Percentiles rank a stretch among this genome's conserved stretches.
Conservation (phyloP, 2,888 invertebrate species). For the Empis livida region DNA sequence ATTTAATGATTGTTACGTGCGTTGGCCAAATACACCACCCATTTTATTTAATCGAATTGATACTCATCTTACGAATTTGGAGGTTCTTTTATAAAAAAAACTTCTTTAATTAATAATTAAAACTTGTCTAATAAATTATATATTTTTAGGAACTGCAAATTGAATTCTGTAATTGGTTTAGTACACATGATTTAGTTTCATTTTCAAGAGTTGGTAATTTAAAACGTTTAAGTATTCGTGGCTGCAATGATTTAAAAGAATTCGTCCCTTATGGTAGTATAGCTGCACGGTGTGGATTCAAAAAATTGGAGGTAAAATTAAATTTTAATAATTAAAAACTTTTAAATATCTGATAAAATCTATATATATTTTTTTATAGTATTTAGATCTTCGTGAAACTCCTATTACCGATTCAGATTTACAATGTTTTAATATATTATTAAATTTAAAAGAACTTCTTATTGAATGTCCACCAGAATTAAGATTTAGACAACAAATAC, state of each 20-base stretch:
- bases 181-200: constrained; percentile 56
- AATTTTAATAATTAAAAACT: not conserved
- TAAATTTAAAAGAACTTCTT: constrained; percentile 39
- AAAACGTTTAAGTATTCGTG: constrained; percentile 46
- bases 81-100: constrained; percentile 20
- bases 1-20: constrained; percentile 30
- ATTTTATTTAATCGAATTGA: constrained; percentile 32
- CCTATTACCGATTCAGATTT: constrained; percentile 45
- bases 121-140: too few relatives aligned
- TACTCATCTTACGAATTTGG: constrained; percentile 22
- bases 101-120: constrained; percentile 7
- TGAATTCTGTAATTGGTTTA: constrained; percentile 61
- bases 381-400: constrained; percentile 43
- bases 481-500: constrained; percentile 1
- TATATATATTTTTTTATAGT: constrained; percentile 20
- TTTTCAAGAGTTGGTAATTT: constrained; percentile 55
- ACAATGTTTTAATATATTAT: constrained; percentile 43
- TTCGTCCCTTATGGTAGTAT: constrained; percentile 66
- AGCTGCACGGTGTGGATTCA: constrained; percentile 55
- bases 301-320: constrained; percentile 24
- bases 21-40: constrained; percentile 21
- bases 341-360: not conserved
- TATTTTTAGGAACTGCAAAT: constrained; percentile 51
- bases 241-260: constrained; percentile 53
- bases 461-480: constrained; percentile 35